A percentile compares a stretch with the other conserved stretches of the same genome.
Evolutionary conservation across 1,140 invertebrate species (phyloP).

Genomic region (Zelostemma sp.): DNA sequence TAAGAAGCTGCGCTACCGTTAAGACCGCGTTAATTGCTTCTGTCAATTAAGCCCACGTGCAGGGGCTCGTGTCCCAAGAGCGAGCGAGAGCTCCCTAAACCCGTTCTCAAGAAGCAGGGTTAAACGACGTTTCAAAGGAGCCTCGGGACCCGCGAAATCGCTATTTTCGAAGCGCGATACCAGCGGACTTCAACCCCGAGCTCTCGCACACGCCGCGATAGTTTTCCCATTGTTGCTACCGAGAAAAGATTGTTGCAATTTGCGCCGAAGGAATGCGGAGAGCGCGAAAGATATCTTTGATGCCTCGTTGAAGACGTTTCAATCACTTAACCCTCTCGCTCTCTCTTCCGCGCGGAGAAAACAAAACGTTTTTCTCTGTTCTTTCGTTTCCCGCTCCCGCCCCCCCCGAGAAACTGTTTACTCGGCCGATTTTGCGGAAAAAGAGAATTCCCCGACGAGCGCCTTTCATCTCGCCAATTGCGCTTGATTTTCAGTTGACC

Average conservation of each 20-base stretch:
- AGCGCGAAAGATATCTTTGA: conserved; percentile 7
- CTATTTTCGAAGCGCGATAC: not conserved
- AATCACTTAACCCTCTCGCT: not conserved
- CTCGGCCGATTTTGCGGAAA: no score
- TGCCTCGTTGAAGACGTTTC: not conserved
- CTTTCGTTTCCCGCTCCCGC: no score
- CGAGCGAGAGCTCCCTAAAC: conserved; percentile 12
- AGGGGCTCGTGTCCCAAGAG: conserved; percentile 10
- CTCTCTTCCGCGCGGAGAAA: not conserved
- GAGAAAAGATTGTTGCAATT: not conserved
- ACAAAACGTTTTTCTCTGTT: no score
- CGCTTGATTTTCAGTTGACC: no score
- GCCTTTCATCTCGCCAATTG: no score
- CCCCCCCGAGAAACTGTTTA: no score
- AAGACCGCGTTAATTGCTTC: conserved; percentile 30
- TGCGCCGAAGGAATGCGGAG: not conserved
- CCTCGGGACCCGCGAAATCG: not conserved
- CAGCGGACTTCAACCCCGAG: conserved; percentile 2
- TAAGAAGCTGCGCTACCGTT: conserved; percentile 20
- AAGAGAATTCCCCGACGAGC: no score
- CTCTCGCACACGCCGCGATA: not conserved
- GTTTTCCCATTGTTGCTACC: conserved; percentile 6
- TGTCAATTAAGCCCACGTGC: conserved; percentile 20
- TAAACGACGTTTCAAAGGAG: conserved; percentile 53
- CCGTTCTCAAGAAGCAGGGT: conserved; percentile 22